Base-by-base conservation (phyloP, 2,113 vertebrate genomes). In the Herpetotheres cachinnans region DNA sequence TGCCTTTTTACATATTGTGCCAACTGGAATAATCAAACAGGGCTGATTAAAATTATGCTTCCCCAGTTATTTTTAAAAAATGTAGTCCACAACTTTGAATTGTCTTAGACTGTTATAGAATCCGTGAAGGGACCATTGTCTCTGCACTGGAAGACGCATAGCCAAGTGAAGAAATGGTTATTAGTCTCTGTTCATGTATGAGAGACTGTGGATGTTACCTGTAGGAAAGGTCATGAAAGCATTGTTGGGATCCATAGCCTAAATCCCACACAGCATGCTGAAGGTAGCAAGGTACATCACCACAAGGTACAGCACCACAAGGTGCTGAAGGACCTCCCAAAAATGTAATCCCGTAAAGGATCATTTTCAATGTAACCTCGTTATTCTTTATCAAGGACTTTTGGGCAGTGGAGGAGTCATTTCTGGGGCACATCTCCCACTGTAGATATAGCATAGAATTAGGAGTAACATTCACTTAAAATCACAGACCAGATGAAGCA, bases 21-120 rank as follows among this genome's bases (percentile, higher is more conserved):
- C 95, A 91, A 79, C 73, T 94, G 84, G 49, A 87, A 91, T 91
- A 92, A 91, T 93, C 93, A 94, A 92, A 91, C 20, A 72, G 70
- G 50, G 10, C 66, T 94, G 93, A 82, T 94, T 61, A 85, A 97
- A 94, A 70, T 85, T 49, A 79, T 62, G 18, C n/a, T 69, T 82
- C 72, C 42, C 30, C 40, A 10, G 40, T 91, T 65, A 72, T 71
- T 27, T 61, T 94, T 89, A 17, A 84, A 93, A 96, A 84, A 84
- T 4, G 11, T 59, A n/a, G 25, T 61, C 32, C 40, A 12, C 84
- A 91, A 92, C 56, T 79, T 95, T 56, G 46, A 70, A 73, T 77
- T 94, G 69, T 55, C 56, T 84, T 74, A 49, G 13, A 18, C 36
- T 70, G 27, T 78, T 69, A 32, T 0, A 84, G 34, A 32, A 16